Evolutionary conservation across 1,140 invertebrate genomes (phyloP), one percentile per base, ranked within the genome.

Genomic region (Drosophila kanapiae): DNA sequence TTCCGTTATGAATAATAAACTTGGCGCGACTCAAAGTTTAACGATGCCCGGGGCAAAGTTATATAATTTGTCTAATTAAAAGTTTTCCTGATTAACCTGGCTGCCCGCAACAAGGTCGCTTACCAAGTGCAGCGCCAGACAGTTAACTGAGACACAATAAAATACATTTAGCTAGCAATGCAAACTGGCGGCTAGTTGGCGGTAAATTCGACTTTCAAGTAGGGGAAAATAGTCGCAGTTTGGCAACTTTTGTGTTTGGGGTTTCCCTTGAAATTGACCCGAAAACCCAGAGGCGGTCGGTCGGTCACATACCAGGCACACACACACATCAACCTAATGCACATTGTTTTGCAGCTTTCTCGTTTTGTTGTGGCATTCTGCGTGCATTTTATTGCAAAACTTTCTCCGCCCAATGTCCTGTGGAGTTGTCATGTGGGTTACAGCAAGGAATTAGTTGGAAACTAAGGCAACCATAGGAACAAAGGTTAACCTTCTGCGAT

Each of bases 1-100:
- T 72, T 72, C 38, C 70, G 67, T 75, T 69, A 78, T 85, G 82
- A 85, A 81, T 85, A 81, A 78, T 72, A 68, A 85, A 80, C 74
- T 78, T 75, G 53, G 11, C 58, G 54, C 54, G 43, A 47, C 56
- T 72, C 64, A 14, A 65, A 69, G 56, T 61, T 81, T 77, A 82
- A 76, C 49, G 70, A 61, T 49, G 71, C 76, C 56, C 54, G 67
- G 48, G 56, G 45, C 49, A 78, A 84, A 81, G 51, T 86, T 85
- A 67, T 81, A 70, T 84, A 84, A 84, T 85, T 81, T 85, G 67
- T 78, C 78, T 85, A 81, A 86, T 84, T 84, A 85, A 84, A 84
- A 84, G 59, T 85, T 84, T 56, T 31, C 47, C 64, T 60, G 60
- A 78, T 78, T 78, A 64, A 76, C 62, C 62, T 51, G 71, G 31